Evolutionary conservation across 2,888 invertebrate species (phyloP).

Genomic region (Apamea crenata): DNA sequence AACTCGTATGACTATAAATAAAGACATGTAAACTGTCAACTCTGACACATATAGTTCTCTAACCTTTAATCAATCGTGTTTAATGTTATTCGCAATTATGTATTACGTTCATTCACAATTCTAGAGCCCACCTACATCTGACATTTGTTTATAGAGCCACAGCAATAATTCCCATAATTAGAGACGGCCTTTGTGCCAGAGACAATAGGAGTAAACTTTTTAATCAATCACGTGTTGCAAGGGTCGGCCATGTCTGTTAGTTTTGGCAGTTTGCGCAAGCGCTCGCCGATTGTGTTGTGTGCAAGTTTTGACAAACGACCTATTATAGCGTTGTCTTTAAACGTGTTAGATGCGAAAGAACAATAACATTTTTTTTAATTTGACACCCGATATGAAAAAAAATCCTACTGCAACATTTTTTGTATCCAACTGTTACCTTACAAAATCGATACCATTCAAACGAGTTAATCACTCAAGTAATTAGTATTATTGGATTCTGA

Average conservation of each 20-base stretch:
- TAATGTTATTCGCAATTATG: slow-evolving; percentile 53
- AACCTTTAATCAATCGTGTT: slow-evolving; percentile 51
- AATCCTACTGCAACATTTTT: background rate
- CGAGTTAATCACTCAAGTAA: slow-evolving; percentile 6
- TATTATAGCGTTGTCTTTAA: slow-evolving; percentile 38
- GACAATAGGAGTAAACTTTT: slow-evolving; percentile 85
- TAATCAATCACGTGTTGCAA: slow-evolving; percentile 83
- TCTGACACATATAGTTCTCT: slow-evolving; percentile 42
- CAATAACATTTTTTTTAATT: background rate
- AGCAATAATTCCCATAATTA: slow-evolving; percentile 80
- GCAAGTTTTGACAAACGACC: slow-evolving; percentile 70
- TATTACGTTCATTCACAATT: slow-evolving; percentile 53
- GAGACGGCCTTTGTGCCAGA: slow-evolving; percentile 77
- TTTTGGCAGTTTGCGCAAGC: slow-evolving; percentile 76
- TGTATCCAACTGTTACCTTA: background rate
- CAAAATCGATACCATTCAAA: slow-evolving; percentile 19
- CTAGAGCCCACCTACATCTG: slow-evolving; percentile 68
- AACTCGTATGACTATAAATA: slow-evolving; percentile 31
- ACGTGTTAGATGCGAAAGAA: background rate
- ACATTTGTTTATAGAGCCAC: slow-evolving; percentile 69
- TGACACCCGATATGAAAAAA: background rate
- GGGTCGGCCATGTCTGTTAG: slow-evolving; percentile 74
- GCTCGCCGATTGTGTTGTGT: slow-evolving; percentile 61
- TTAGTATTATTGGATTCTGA: slow-evolving; percentile 21
- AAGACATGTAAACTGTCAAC: slow-evolving; percentile 46